Base-by-base conservation (phyloP, 2,797 vertebrate genomes). In the Crocidura indochinensis region DNA sequence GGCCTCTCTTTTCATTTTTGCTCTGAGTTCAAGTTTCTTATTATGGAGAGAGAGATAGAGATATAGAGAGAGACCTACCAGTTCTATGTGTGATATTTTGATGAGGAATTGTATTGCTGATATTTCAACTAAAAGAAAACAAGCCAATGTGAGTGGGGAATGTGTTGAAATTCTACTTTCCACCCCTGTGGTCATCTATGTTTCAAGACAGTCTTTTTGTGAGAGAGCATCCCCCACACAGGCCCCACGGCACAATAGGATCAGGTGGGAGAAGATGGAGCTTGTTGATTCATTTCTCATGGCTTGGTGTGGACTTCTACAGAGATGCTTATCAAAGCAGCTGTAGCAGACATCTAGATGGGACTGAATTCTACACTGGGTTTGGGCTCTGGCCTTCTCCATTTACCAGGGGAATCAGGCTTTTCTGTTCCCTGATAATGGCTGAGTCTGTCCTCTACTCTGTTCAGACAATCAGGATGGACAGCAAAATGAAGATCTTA, bases 81-180 rank as follows among this genome's bases (percentile, higher is more conserved):
- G 68, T 19, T 53, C 24, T 8, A 17, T 85, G 44, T 73, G 56
- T 27, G 62, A 6, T 84, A 80, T 92, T 10, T 77, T 62, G 47
- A 72, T 56, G 84, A 90, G 75, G 3, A 87, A 67, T 81, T 83
- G 0, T 27, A 68, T 91, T 82, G 93, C 51, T 73, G 80, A 6
- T 87, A 22, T 90, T 81, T 78, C 19, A 10, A 69, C 38, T 24
- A 38, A 76, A 72, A 29, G 71, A 87, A 80, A 83, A 68, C 2
- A 75, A 76, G 81, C 5, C 29, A 85, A 78, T 79, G 64, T 60
- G 87, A 86, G 65, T 38, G 65, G 67, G 79, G 22, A 84, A 38
- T 44, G 26, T 49, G 22, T 51, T 83, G 68, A 27, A 84, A 82
- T 10, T 15, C 46, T 68, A 67, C 68, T 49, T 60, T 83, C 87